A percentile compares a stretch with the other conserved stretches of the same genome.
Evolutionary conservation across 2,113 vertebrate genomes (phyloP).

Genomic region (Cyanoramphus novaezelandiae): DNA sequence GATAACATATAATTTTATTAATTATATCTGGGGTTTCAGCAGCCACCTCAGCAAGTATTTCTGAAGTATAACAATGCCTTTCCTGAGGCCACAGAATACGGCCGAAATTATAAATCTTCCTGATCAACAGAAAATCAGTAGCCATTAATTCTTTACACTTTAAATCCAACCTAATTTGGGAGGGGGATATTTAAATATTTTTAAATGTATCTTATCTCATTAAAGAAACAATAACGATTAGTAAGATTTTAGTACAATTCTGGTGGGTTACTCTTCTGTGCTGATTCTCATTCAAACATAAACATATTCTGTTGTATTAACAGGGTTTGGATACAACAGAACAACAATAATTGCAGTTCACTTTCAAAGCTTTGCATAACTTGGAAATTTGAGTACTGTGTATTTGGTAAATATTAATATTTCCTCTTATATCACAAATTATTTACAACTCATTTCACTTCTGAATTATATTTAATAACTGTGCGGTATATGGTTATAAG

Average conservation of each 20-base stretch:
- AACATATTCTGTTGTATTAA: not conserved
- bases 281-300: not conserved
- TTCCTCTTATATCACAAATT: not conserved
- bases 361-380: not conserved
- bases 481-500: not conserved
- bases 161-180: not conserved
- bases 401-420: not conserved
- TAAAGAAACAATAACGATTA: not conserved
- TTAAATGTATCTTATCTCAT: not conserved
- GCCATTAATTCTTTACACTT: not conserved
- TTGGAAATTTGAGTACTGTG: not conserved
- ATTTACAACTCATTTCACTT: not conserved
- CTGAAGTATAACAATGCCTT: slow-evolving; percentile 73
- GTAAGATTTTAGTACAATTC: not conserved
- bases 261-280: not conserved
- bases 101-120: not conserved
- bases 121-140: not conserved
- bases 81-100: not conserved
- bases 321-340: not conserved
- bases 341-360: not conserved
- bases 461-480: not conserved
- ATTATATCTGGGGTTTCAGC: slow-evolving; percentile 7
- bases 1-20: not conserved
- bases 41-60: slow-evolving; percentile 64
- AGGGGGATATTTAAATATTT: not conserved